Percentiles rank a stretch among this genome's conserved stretches.
phyloP scores from a whole-genome alignment of 2,888 invertebrate genomes.

The Drosophila antonietae region DNA sequence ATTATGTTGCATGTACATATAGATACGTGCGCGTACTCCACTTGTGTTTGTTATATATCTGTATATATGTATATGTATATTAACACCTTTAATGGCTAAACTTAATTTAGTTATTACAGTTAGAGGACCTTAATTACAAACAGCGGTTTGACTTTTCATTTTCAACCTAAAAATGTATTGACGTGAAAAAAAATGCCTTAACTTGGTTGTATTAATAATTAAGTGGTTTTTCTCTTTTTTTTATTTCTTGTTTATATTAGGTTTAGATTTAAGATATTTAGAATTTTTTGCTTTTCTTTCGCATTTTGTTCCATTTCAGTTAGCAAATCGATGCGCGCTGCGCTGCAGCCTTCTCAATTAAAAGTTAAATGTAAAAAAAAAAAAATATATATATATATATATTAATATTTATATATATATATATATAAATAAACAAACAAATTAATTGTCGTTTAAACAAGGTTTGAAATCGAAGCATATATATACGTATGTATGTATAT shows the following conservation, averaged over 20 bases:
- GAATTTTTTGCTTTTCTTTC: background rate
- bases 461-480: slow-evolving; percentile 5
- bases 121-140: slow-evolving; percentile 62
- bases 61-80: slow-evolving; percentile 36
- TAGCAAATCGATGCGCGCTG: slow-evolving; percentile 29
- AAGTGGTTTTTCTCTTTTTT: slow-evolving; percentile 5
- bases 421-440: slow-evolving; percentile 3
- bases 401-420: background rate
- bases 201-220: slow-evolving; percentile 37
- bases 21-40: slow-evolving; percentile 11
- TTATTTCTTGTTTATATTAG: background rate
- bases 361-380: slow-evolving; percentile 13
- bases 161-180: slow-evolving; percentile 33
- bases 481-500: background rate
- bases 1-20: slow-evolving; percentile 26
- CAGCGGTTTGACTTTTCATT: slow-evolving; percentile 47
- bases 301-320: slow-evolving; percentile 2
- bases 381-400: background rate
- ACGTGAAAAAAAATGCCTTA: slow-evolving; percentile 55
- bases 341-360: slow-evolving; percentile 39
- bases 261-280: background rate
- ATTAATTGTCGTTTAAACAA: background rate
- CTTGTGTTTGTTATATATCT: slow-evolving; percentile 8
- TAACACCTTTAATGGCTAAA: slow-evolving; percentile 64
- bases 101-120: slow-evolving; percentile 63